Evolutionary conservation across 37 sponge, comb jelly and placozoan genomes (phyloP).

Genomic region (Amphimedon queenslandica): DNA sequence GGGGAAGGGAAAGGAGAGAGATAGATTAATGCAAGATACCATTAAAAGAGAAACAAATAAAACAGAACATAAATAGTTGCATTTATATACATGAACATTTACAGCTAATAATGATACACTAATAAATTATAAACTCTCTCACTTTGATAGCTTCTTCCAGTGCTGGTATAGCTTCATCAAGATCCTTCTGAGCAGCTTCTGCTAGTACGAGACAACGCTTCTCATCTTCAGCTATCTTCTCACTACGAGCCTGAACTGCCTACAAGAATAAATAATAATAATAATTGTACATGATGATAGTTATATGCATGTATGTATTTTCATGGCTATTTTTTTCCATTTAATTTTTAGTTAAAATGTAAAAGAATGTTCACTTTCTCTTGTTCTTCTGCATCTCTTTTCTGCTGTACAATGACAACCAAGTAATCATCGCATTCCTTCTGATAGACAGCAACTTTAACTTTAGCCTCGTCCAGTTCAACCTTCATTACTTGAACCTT

Average conservation of each 20-base stretch:
- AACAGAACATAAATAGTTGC: not conserved
- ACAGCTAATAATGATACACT: no score
- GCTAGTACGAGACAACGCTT: constrained; percentile 78
- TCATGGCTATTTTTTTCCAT: not conserved
- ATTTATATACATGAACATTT: not conserved
- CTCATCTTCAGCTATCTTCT: constrained; percentile 98
- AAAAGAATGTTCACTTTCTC: constrained; percentile 63
- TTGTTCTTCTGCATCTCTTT: constrained; percentile 96
- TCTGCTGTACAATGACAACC: constrained; percentile 96
- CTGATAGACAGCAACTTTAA: constrained; percentile 92
- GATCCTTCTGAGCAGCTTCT: constrained; percentile 91
- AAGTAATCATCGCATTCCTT: constrained; percentile 99
- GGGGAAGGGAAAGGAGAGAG: constrained; percentile 7
- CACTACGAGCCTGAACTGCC: constrained; percentile 85
- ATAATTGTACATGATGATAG: not conserved
- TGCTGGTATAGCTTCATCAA: constrained; percentile 95
- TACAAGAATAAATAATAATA: constrained; percentile 7
- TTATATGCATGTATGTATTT: not conserved
- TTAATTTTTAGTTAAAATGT: not conserved
- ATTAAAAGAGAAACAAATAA: not conserved
- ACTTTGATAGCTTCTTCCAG: constrained; percentile 87
- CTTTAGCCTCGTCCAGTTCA: constrained; percentile 89
- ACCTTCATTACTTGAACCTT: constrained; percentile 96
- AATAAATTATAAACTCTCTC: no score
- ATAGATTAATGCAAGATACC: not conserved